Conservation (phyloP, 2,888 invertebrate species). For the Drosophila monieri region DNA sequence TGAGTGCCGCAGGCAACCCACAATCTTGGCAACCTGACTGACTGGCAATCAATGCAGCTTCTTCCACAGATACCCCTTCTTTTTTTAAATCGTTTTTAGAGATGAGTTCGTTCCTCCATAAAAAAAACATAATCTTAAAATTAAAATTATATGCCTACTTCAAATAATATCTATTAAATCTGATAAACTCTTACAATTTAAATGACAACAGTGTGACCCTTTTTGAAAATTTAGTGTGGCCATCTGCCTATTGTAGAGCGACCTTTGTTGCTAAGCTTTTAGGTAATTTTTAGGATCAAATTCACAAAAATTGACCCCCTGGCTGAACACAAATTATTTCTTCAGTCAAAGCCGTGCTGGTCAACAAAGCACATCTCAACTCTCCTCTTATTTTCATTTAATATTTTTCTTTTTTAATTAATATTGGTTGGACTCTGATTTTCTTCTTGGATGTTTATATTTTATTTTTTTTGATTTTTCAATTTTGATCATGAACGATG, state of each 20-base stretch:
- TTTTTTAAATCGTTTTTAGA: neutral
- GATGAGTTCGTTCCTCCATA: neutral
- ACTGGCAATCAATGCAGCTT: slow-evolving; percentile 35
- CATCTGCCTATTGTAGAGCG: neutral
- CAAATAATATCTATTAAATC: neutral
- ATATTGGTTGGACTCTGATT: no score
- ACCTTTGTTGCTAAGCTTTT: neutral
- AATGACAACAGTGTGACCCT: neutral
- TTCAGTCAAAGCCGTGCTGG: neutral
- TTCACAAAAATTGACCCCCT: neutral
- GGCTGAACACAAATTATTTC: neutral
- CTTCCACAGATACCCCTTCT: neutral
- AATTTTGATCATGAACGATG: no score
- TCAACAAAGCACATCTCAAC: neutral
- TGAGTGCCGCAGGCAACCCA: slow-evolving; percentile 26
- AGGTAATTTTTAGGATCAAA: neutral
- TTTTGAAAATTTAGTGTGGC: neutral
- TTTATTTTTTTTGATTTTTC: no score
- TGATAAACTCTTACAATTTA: no score
- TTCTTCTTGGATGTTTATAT: no score
- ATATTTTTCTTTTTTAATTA: neutral
- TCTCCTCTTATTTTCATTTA: neutral
- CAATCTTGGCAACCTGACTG: slow-evolving; percentile 36
- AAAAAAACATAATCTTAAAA: no score
- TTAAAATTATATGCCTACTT: neutral